A percentile compares a stretch with the other conserved stretches of the same genome.
phyloP scores from a whole-genome alignment of 2,888 invertebrate species.

The Acleris holmiana region DNA sequence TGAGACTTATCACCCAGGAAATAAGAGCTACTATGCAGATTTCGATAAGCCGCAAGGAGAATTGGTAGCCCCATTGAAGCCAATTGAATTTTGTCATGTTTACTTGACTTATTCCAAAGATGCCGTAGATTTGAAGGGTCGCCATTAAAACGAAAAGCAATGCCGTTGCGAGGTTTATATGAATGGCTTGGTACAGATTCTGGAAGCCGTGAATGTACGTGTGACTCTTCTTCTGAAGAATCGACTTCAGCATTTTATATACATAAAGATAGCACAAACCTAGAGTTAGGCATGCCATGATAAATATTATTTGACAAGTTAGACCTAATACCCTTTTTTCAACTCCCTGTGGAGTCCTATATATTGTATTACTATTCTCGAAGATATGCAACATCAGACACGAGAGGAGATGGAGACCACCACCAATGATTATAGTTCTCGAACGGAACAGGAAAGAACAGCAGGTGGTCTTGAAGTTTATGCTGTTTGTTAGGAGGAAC shows the following conservation, averaged over 20 bases:
- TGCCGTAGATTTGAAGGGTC: constrained; percentile 92
- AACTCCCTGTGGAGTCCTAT: constrained; percentile 71
- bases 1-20: constrained; percentile 93
- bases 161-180: constrained; percentile 94
- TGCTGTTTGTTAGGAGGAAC: constrained; percentile 92
- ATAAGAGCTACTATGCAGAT: constrained; percentile 93
- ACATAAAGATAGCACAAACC: constrained; percentile 94
- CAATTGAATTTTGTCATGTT: constrained; percentile 89
- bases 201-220: constrained; percentile 91
- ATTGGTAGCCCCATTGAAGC: constrained; percentile 97
- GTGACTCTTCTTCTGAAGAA: constrained; percentile 90
- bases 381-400: constrained; percentile 93
- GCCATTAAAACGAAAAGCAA: constrained; percentile 93
- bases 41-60: constrained; percentile 93
- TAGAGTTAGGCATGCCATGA: constrained; percentile 92
- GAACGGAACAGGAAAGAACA: constrained; percentile 90
- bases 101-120: constrained; percentile 79
- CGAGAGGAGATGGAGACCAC: constrained; percentile 90
- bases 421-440: constrained; percentile 90
- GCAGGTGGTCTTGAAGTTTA: constrained; percentile 88
- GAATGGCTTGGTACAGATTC: constrained; percentile 93
- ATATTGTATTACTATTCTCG: constrained; percentile 84
- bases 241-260: constrained; percentile 90
- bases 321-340: constrained; percentile 87
- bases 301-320: constrained; percentile 93